Evolutionary conservation across 2,888 invertebrate species (phyloP), one percentile per base, ranked within the genome.

Genomic region (Microplitis deprimator): DNA sequence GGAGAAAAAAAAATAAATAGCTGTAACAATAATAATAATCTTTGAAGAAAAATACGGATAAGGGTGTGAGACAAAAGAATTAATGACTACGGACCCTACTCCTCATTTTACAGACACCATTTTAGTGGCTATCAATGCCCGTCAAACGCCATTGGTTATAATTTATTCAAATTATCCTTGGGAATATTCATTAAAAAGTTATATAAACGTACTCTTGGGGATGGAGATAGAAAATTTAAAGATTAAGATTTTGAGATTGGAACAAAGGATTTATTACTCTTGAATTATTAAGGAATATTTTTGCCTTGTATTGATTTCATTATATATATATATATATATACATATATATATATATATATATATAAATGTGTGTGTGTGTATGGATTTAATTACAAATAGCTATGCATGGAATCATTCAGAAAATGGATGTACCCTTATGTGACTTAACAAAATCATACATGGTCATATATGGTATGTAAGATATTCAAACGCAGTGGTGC

Each of bases 91-190:
- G 59, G 10, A 50, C 50, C 50, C 50, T 50, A 13, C 50, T 50
- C 50, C 13, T 50, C 13, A 50, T 50, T 50, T 50, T 13, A 50
- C 50, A 50, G 50, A 50, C 40, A 62, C 60, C 71, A 72, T 72
- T 72, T 72, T 72, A 72, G 65, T 80, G 85, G 84, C 84, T 87
- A 86, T 88, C 87, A 87, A 87, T 89, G 87, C 73, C 85, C 86
- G 88, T 89, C 89, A 89, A 89, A 89, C 87, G 86, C 88, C 88
- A 87, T 88, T 84, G 87, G 87, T 89, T 89, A 87, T 89, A 89
- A 89, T 89, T 89, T 89, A 89, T 89, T 89, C 85, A 89, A 89
- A 89, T 89, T 87, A 89, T 85, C 84, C 82, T 61, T 81, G 85
- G 86, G 50, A 88, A 88, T 88, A 88, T 89, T 89, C 88, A 88